Conservation (phyloP, 1,140 invertebrate genomes). For the Marisa cornuarietis region DNA sequence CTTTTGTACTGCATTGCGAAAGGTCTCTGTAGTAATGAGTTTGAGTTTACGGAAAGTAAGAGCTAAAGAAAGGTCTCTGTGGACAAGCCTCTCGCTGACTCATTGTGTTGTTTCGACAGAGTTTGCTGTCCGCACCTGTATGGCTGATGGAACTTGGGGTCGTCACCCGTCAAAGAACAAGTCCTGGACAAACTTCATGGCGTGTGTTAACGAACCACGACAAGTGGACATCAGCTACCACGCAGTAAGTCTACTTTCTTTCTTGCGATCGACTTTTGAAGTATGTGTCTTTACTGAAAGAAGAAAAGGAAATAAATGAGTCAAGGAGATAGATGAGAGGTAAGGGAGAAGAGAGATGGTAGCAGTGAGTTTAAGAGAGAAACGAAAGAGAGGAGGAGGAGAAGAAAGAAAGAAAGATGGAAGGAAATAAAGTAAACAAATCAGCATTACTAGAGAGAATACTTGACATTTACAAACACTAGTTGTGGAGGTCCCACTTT, state of each 20-base stretch:
- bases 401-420: background rate
- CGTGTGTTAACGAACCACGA: conserved; percentile 9
- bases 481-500: too few relatives aligned
- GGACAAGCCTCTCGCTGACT: too few relatives aligned
- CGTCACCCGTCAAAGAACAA: conserved; percentile 10
- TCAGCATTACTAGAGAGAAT: background rate
- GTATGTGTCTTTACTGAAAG: too few relatives aligned
- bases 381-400: background rate
- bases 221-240: conserved; percentile 23
- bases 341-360: background rate
- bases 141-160: conserved; percentile 25
- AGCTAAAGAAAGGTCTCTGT: too few relatives aligned
- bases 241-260: background rate
- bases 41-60: too few relatives aligned
- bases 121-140: conserved; percentile 16
- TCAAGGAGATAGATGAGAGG: too few relatives aligned
- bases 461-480: too few relatives aligned
- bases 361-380: background rate
- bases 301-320: too few relatives aligned
- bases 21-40: too few relatives aligned
- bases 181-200: conserved; percentile 29
- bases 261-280: too few relatives aligned
- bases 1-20: too few relatives aligned
- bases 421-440: background rate
- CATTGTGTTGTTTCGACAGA: background rate